Conservation (phyloP, 30 jellyfish, hydroid and myxozoan genomes). For the Pseudorhiza aurosa region DNA sequence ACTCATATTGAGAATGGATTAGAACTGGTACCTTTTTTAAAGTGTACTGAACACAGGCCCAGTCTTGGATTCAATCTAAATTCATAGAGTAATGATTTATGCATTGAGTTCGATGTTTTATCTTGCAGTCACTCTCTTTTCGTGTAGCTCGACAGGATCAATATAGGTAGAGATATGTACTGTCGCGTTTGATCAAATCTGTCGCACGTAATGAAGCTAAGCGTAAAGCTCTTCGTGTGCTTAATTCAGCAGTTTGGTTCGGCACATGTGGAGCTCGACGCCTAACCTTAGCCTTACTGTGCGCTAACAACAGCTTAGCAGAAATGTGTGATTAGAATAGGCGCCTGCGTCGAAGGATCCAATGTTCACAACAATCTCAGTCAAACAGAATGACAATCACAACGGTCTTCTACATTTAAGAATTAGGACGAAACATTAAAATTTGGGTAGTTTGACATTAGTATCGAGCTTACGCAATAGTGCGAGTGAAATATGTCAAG, state of each 20-base stretch:
- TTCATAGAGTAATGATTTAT: no score
- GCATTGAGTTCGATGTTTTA: not conserved
- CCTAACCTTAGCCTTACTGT: not conserved
- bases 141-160: not conserved
- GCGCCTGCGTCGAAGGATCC: no score
- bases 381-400: no score
- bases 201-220: constrained; percentile 15
- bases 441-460: no score
- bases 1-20: not conserved
- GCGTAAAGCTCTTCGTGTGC: constrained; percentile 8
- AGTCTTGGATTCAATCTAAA: no score
- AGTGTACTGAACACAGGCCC: not conserved
- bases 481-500: no score
- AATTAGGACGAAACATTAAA: no score
- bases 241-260: constrained; percentile 43
- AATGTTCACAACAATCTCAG: no score
- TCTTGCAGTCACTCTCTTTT: not conserved
- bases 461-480: no score
- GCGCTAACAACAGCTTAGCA: no score
- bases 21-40: not conserved
- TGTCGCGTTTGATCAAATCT: constrained; percentile 32
- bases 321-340: no score
- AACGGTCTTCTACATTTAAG: no score
- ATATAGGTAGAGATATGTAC: constrained; percentile 2
- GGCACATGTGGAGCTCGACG: constrained; percentile 35